phyloP scores from a whole-genome alignment of 1,140 invertebrate genomes.

The Cydia pomonella region DNA sequence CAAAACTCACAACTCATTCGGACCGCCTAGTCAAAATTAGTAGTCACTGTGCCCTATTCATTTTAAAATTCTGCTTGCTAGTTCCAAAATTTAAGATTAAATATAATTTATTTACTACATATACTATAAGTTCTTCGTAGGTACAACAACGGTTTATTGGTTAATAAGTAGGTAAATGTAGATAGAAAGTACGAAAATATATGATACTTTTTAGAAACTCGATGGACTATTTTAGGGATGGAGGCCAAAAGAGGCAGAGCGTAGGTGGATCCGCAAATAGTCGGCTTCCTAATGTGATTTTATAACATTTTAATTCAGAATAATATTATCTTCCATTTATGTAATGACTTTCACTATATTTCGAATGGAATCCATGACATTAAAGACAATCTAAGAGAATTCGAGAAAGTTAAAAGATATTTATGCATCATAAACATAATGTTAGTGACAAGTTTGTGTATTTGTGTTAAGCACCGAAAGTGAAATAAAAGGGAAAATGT shows the following conservation, averaged over 20 bases:
- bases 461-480: constrained; percentile 13
- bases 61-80: no score
- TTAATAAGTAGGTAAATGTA: background rate
- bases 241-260: background rate
- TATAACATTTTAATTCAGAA: background rate
- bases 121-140: no score
- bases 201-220: background rate
- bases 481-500: constrained; percentile 10
- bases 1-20: no score
- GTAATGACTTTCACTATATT: constrained; percentile 42
- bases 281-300: constrained; percentile 17
- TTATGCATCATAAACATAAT: constrained; percentile 26
- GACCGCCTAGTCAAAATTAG: no score
- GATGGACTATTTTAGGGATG: background rate
- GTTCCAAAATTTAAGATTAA: no score
- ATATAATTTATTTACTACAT: no score
- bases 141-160: no score
- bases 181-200: background rate
- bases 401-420: constrained; percentile 22
- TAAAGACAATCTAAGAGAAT: background rate
- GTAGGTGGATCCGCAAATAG: background rate
- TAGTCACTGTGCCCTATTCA: no score
- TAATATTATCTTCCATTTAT: constrained; percentile 21
- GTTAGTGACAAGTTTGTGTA: constrained; percentile 7
- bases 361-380: constrained; percentile 38